Base-by-base conservation (phyloP, 2,888 invertebrate genomes). In the Macrosoma leucophasiata region DNA sequence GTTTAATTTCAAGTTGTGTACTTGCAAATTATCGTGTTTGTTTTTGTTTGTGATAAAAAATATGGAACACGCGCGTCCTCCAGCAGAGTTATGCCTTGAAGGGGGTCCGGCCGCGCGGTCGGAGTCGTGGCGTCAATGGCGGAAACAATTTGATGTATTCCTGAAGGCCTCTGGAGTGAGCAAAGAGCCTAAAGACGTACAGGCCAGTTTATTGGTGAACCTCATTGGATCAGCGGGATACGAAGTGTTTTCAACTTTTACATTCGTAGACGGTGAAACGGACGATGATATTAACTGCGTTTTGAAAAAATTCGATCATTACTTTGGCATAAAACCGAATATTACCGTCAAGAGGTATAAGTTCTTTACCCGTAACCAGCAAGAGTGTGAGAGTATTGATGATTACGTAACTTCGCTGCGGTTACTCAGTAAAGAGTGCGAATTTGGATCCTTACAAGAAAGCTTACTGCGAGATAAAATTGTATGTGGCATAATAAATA, bases 131-230 rank as follows among this genome's bases (percentile, higher is more conserved):
- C 34, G 33, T 4, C 39, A 37, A 36, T 45, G 45, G 45, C 35
- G 44, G 15, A 35, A 29, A 14, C 33, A 28, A 13, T 41, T 45
- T 15, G 26, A 33, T 6, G 36, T 40, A 11, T 45, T 45, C 26
- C 7, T 46, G n/a, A 46, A 45, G 13, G 45, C 45, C 0, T 41
- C 45, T 6, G 39, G 46, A 39, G 46, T 46, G 28, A 38, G 34
- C 38, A 43, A 42, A 13, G 38, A 48, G 28, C 18, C 43, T 22
- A 29, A 26, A 2, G 41, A 38, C 11, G 34, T 45, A 5, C 41
- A 48, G 33, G 43, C 43, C 10, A 39, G 41, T 10, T 21, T 44
- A 34, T 29, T 47, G 36, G 36, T 45, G 11, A 45, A 48, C 41
- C 41, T 48, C 32, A 43, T 48, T 2, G 43, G 46, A 14, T n/a